Conservation (phyloP, 2,113 vertebrate species). For the Notechis scutatus region DNA sequence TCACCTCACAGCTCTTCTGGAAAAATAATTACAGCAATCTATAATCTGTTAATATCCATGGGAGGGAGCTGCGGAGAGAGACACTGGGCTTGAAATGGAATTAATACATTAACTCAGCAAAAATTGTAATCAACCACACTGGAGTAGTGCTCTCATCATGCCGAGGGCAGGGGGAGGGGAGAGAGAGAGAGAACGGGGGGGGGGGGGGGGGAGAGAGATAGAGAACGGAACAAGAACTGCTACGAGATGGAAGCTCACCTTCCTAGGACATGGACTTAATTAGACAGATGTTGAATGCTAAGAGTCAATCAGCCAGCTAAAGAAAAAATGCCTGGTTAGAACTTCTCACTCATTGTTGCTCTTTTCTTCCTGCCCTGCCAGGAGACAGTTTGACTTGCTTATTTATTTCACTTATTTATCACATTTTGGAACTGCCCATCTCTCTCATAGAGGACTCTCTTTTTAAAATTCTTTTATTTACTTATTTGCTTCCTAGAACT, state of each 20-base stretch:
- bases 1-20: background rate
- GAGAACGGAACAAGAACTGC: background rate
- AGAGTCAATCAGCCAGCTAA: background rate
- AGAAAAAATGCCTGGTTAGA: background rate
- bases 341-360: background rate
- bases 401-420: background rate
- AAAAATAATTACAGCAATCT: background rate
- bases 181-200: background rate
- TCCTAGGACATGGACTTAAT: background rate
- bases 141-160: background rate
- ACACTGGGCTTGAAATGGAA: conserved; percentile 36
- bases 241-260: conserved; percentile 8
- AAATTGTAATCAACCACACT: conserved; percentile 3
- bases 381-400: background rate
- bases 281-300: background rate
- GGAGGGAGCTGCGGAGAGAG: background rate
- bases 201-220: background rate
- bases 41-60: conserved; percentile 21
- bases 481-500: background rate
- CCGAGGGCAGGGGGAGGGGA: background rate
- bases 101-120: background rate
- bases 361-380: background rate
- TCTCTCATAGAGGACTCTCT: background rate
- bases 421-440: background rate
- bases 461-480: background rate